These are phyloP conservation scores for Siderastrea siderea DNA, from an alignment of 92 coral and sea anemone species.

Conservation along the genomic window DNA sequence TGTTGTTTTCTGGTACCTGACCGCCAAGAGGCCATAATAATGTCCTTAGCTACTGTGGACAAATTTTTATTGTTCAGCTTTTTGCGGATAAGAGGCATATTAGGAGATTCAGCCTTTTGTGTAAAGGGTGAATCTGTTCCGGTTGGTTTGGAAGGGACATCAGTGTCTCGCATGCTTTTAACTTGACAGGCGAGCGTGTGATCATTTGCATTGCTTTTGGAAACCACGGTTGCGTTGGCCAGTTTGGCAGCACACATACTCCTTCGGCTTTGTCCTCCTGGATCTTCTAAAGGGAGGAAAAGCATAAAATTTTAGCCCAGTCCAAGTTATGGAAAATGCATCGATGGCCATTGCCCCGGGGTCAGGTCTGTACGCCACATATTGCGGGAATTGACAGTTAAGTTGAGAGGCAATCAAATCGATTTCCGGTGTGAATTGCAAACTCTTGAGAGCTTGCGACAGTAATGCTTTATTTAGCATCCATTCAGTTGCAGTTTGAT, in stretches of 20 bases:
- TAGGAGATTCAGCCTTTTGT: slow-evolving; percentile 49
- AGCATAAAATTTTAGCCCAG: slow-evolving; percentile 4
- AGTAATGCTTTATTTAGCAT: too few relatives aligned
- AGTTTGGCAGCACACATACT: slow-evolving; percentile 40
- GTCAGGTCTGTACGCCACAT: too few relatives aligned
- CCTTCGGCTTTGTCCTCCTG: slow-evolving; percentile 55
- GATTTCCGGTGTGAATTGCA: too few relatives aligned
- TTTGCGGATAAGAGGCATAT: slow-evolving; percentile 59
- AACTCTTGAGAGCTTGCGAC: too few relatives aligned
- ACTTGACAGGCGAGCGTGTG: slow-evolving; percentile 33
- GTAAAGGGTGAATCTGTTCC: slow-evolving; percentile 45
- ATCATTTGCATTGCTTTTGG: slow-evolving; percentile 55
- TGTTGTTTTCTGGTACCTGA: not conserved
- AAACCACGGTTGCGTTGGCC: slow-evolving; percentile 75
- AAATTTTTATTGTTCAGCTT: slow-evolving; percentile 31
- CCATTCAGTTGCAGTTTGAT: too few relatives aligned
- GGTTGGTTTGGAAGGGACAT: slow-evolving; percentile 64
- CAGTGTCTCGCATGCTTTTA: slow-evolving; percentile 26
- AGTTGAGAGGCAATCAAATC: too few relatives aligned
- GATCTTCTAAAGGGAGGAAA: slow-evolving; percentile 34
- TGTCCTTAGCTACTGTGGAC: too few relatives aligned
- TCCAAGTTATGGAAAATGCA: slow-evolving; percentile 10
- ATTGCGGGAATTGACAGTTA: too few relatives aligned
- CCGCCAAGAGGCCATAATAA: too few relatives aligned
- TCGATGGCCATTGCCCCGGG: too few relatives aligned